Percentiles rank a stretch among this genome's conserved stretches.
phyloP scores from a whole-genome alignment of 2,797 vertebrate species.

The Dryobates pubescens region DNA sequence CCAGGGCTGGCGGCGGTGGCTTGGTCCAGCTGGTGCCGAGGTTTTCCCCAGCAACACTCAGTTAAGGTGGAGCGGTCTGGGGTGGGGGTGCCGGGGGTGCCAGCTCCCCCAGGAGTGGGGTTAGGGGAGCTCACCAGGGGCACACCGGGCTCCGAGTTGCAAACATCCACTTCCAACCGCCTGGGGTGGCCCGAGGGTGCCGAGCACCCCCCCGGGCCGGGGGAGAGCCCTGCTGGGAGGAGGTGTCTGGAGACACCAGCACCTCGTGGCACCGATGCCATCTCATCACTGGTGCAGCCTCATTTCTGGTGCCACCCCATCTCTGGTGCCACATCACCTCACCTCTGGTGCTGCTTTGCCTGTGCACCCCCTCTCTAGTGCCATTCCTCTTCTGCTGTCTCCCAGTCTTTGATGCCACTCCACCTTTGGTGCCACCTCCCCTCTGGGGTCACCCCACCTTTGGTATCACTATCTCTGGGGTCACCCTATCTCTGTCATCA shows the following conservation, averaged over 20 bases:
- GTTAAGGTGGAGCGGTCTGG: background rate
- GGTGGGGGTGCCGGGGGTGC: too few relatives aligned
- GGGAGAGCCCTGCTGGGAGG: background rate
- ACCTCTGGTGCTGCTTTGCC: too few relatives aligned
- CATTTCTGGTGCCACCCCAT: background rate
- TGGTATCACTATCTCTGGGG: too few relatives aligned
- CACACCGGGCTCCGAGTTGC: background rate
- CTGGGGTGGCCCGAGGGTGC: background rate
- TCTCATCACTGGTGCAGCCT: too few relatives aligned
- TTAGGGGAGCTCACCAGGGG: background rate
- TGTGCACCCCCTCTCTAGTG: background rate
- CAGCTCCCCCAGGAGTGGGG: fast-evolving
- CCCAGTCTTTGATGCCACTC: background rate
- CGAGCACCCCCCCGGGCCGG: fast-evolving
- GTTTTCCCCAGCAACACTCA: background rate
- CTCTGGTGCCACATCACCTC: too few relatives aligned
- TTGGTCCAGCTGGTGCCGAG: background rate
- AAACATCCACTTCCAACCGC: background rate
- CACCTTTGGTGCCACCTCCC: background rate
- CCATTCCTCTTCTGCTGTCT: too few relatives aligned
- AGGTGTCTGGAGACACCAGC: background rate
- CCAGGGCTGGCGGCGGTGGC: background rate
- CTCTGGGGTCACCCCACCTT: background rate
- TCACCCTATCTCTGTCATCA: too few relatives aligned
- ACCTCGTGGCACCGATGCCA: background rate